phyloP scores from a whole-genome alignment of 2,888 invertebrate genomes.

The Gibbula magus region DNA sequence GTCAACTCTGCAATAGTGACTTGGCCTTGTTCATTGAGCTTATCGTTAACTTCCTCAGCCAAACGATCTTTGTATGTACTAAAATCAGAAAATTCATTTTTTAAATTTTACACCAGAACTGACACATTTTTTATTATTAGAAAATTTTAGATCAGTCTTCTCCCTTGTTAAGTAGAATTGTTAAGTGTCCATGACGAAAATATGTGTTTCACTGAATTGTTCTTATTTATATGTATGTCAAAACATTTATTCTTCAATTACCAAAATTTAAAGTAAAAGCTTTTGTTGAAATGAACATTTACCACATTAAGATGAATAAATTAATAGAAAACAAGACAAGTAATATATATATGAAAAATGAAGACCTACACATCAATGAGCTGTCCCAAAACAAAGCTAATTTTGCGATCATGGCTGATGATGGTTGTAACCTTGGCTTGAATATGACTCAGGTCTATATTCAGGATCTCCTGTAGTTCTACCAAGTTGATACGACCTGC shows the following conservation, averaged over 20 bases:
- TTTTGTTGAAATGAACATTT: too few relatives aligned
- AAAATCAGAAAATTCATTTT: conserved; percentile 31
- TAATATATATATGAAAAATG: too few relatives aligned
- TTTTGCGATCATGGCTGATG: conserved; percentile 80
- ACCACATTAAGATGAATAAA: too few relatives aligned
- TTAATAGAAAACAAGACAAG: too few relatives aligned
- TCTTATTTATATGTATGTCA: too few relatives aligned
- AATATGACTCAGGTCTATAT: conserved; percentile 90
- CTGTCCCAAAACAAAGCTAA: conserved; percentile 90
- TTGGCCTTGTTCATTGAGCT: conserved; percentile 86
- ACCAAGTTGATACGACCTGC: conserved; percentile 90
- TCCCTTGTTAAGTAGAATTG: not conserved
- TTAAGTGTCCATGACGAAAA: too few relatives aligned
- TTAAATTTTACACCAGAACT: too few relatives aligned
- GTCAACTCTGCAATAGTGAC: conserved; percentile 90
- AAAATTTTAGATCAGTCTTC: not conserved
- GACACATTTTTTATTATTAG: too few relatives aligned
- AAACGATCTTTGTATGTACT: conserved; percentile 87
- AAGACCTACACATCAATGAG: conserved; percentile 83
- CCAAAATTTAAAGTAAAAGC: too few relatives aligned
- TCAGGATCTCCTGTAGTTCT: conserved; percentile 89
- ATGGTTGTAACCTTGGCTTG: conserved; percentile 83
- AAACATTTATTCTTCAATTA: too few relatives aligned
- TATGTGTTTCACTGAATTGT: too few relatives aligned
- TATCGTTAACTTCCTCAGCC: conserved; percentile 93